A percentile compares a stretch with the other conserved stretches of the same genome.
Conservation (phyloP, 2,888 invertebrate species). For the Petrolisthes cinctipes region DNA sequence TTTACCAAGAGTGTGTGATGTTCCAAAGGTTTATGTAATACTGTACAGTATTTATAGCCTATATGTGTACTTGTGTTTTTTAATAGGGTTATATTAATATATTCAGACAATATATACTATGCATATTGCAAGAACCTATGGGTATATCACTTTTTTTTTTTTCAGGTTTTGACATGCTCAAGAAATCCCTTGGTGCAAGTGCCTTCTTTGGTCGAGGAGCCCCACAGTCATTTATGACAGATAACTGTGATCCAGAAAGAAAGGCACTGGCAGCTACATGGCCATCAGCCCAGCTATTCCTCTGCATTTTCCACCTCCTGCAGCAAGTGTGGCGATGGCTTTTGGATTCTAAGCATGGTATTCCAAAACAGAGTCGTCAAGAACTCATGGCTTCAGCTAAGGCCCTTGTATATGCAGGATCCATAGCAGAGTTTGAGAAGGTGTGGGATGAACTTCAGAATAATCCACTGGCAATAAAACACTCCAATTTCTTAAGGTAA, state of each 20-base stretch:
- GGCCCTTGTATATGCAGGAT: not conserved
- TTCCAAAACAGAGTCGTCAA: not conserved
- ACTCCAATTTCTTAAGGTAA: conserved; percentile 6
- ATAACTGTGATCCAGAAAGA: conserved; percentile 10
- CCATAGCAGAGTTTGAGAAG: not conserved
- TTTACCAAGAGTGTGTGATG: too few relatives aligned
- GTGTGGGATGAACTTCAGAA: not conserved
- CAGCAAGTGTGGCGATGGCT: too few relatives aligned
- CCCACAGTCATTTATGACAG: too few relatives aligned
- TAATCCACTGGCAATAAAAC: not conserved
- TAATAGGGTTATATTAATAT: too few relatives aligned
- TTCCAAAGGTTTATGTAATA: too few relatives aligned
- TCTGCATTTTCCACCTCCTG: conserved; percentile 2
- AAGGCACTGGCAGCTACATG: conserved; percentile 10
- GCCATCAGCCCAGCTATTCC: not conserved
- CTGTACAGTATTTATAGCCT: too few relatives aligned
- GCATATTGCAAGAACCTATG: too few relatives aligned
- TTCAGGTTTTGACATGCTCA: conserved; percentile 13
- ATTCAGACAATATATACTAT: too few relatives aligned
- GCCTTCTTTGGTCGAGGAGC: not conserved
- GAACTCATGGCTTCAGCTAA: not conserved
- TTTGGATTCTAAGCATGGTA: conserved; percentile 4
- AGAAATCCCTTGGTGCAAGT: not conserved
- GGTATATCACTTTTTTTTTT: too few relatives aligned
- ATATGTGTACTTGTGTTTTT: too few relatives aligned